phyloP scores from a whole-genome alignment of 2,888 invertebrate species.

The Dynastes hyllus region DNA sequence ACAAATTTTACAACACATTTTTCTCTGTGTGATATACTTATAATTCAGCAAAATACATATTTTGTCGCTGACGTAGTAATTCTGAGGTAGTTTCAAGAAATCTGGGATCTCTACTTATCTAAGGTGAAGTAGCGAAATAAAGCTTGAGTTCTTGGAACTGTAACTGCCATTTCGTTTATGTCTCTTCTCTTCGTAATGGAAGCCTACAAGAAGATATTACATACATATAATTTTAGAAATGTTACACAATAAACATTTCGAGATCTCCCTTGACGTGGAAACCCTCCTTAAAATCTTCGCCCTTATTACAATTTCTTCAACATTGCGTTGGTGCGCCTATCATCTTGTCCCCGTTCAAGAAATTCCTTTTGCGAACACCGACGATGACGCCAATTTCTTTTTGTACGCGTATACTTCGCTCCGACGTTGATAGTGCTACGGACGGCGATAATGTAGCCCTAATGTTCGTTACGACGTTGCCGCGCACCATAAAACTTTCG shows the following conservation, averaged over 20 bases:
- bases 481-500: constrained; percentile 29
- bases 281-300: not conserved
- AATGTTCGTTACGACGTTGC: constrained; percentile 25
- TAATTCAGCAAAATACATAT: too few species aligned
- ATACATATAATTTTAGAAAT: not conserved
- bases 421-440: not conserved
- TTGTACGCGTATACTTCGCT: not conserved
- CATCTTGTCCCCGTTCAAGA: not conserved
- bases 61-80: too few species aligned
- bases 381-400: constrained; percentile 20
- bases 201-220: too few species aligned
- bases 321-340: not conserved
- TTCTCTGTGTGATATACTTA: too few species aligned
- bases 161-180: too few species aligned
- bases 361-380: constrained; percentile 1
- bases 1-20: too few species aligned
- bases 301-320: not conserved
- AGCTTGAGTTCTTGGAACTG: too few species aligned
- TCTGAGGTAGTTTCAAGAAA: too few species aligned
- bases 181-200: too few species aligned
- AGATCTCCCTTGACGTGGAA: not conserved
- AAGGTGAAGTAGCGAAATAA: too few species aligned
- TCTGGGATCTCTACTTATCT: too few species aligned
- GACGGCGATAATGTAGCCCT: constrained; percentile 17
- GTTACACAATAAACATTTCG: constrained; percentile 3